Base-by-base conservation (phyloP, 2,888 invertebrate genomes). In the Hofmannophila pseudospretella region DNA sequence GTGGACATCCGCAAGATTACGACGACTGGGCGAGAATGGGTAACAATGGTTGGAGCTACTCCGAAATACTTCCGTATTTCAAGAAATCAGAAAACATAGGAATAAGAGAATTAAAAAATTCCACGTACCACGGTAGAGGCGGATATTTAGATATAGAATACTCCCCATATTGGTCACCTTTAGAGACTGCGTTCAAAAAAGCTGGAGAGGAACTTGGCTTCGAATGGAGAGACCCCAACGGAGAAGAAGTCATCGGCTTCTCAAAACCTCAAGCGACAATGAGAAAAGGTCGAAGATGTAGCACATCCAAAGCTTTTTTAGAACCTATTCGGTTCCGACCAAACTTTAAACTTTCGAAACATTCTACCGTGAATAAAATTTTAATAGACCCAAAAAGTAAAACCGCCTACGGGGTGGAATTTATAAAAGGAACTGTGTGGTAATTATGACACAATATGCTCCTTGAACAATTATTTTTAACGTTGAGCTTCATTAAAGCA, bases 1-100 rank as follows among this genome's bases (percentile, higher is more conserved):
- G 95, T 49, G 95, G 95, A 0, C 93, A 94, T 56, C 91, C 90
- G n/a, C 81, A 81, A 29, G 96, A 96, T 78, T 97, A 93, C 63
- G 93, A 97, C 61, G 87, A 89, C 35, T 96, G 96, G 96, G 91
- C 88, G n/a, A 75, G 73, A 14, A 81, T 91, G 66, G 96, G 96
- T 0, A 96, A 96, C 59, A 66, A 80, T 1, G 95, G 95, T 0
- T 96, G 96, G 96, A 89, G 91, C 38, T 95, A 92, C 62, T 60
- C 88, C 0, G 90, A 94, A 37, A 85, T 95, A 0, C 62, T 95
- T 11, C 86, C 92, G 1, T 95, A 94, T 65, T 97, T 97, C 54
- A 89, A 89, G 42, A 94, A 94, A 67, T 93, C 93, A 0, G 94
- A 95, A 77, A 91, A 92, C 51, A 90, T 92, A 48, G 84, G 85